Base-by-base conservation (phyloP, 2,888 invertebrate genomes). In the Mythimna impura region DNA sequence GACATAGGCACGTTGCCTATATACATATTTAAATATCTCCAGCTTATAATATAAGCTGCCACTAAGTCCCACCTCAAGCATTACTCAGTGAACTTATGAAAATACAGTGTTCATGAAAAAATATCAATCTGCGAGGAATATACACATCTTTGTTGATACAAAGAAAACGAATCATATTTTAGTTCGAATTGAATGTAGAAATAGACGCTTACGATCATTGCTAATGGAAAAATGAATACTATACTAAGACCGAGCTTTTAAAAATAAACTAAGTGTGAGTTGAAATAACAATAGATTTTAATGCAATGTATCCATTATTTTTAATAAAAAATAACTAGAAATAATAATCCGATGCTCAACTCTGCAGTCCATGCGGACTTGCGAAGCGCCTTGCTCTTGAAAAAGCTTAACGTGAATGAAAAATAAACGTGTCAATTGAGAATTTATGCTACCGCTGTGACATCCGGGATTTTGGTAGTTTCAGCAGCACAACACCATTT, bases 1-100 rank as follows among this genome's bases (percentile, higher is more conserved):
- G 66, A 68, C 81, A 83, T 81, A 81, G 76, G 76, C 70, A 81
- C 80, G 75, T 84, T 76, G 79, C 71, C 40, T 71, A 86, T 89
- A 84, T 82, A 62, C 74, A 77, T 79, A 78, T 68, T 81, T 73
- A 70, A 82, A 81, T 83, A 77, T 69, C 52, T 58, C 40, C 55
- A 69, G 69, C 58, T 74, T 69, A 66, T 71, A 64, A 47, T 69
- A 67, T 70, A 83, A 70, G 66, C 70, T 57, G 30, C 61, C 36
- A 20, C 66, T 63, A 80, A 76, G 52, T 69, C 52, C 65, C 40
- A 55, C 47, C 47, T 36, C 54, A 65, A 61, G 36, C 61, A 57
- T 69, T 57, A 63, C 47, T 58, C 20, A 54, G 36, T n/a, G n/a
- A 50, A 52, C 20, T 67, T 52, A 60, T 61, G n/a, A 61, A 79